Evolutionary conservation across 2,888 invertebrate species (phyloP), one percentile per base, ranked within the genome.

Genomic region (Mesorhabditis belari): DNA sequence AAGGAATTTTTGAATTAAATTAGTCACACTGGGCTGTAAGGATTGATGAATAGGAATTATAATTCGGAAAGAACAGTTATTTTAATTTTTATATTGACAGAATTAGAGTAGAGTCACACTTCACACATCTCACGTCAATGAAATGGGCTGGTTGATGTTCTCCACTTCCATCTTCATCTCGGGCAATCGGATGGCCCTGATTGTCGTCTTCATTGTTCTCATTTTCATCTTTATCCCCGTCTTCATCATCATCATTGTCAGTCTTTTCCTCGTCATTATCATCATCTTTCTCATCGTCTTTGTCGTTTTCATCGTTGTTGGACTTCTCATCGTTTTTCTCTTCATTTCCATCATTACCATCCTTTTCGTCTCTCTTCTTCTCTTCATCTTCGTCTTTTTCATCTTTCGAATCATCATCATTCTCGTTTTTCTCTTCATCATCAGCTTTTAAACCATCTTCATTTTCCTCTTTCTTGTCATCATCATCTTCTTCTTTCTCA

Each of bases 141-240:
- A n/a, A n/a, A n/a, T n/a, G n/a, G n/a, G n/a, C n/a, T n/a, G n/a
- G n/a, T n/a, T n/a, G n/a, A n/a, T n/a, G 9, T 17, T 35, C 35
- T 6, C 17, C 35, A 17, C 9, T 35, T 17, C 6, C 35, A 17
- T 35, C 35, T 35, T 35, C 35, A 35, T 35, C 35, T 17, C 6
- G 6, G 17, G 35, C 35, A 17, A 35, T 35, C 17, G 35, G 35
- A 35, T 35, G 35, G 6, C 35, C 35, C 9, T 6, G 17, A 35
- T 35, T 17, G 17, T 35, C 35, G 17, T 35, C 9, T 6, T 6
- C 35, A 35, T 17, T 6, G 35, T 35, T 17, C 9, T 58, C 24
- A 70, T 69, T 57, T 67, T 60, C 59, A 67, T 70, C 69, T 65
- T 65, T n/a, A 62, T 61, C 59, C 55, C 63, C 17, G 26, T 58